Percentiles rank a stretch among this genome's conserved stretches.
These are phyloP conservation scores for Thinocorus orbignyianus DNA, from an alignment of 2,113 vertebrate genomes.

Conservation along the genomic window DNA sequence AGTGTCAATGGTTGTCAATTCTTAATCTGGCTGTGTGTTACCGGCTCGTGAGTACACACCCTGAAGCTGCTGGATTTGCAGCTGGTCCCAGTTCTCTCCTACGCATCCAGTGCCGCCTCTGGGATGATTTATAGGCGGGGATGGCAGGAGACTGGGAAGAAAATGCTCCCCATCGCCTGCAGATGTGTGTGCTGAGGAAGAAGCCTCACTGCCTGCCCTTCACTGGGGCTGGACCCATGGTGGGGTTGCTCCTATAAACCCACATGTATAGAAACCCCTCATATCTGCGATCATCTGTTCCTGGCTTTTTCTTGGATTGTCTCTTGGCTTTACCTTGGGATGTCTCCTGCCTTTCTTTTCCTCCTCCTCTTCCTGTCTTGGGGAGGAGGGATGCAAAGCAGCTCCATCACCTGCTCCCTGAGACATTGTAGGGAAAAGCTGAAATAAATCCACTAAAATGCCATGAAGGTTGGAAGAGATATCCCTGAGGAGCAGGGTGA, in stretches of 20 bases:
- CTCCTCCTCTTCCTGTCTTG: not conserved
- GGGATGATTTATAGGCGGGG: not conserved
- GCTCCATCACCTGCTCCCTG: not conserved
- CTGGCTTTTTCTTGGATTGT: not conserved
- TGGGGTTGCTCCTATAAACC: not conserved
- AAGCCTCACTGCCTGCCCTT: not conserved
- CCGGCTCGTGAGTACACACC: not conserved
- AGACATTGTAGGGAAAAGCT: not conserved
- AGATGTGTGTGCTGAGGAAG: not conserved
- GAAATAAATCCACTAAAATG: not conserved
- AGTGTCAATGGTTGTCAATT: not conserved
- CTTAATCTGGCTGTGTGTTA: not conserved
- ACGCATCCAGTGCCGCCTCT: rapidly evolving
- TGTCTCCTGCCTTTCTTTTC: not conserved
- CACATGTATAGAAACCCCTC: not conserved
- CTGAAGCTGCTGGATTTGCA: not conserved
- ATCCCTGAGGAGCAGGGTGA: not conserved
- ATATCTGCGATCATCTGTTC: not conserved
- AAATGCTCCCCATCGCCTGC: rapidly evolving
- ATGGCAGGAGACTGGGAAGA: not conserved
- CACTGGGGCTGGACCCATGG: too few relatives aligned
- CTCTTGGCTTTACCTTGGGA: not conserved
- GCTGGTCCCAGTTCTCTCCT: not conserved
- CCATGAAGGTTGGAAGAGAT: not conserved
- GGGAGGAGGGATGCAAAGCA: not conserved